A percentile compares a stretch with the other conserved stretches of the same genome.
Evolutionary conservation across 1,140 invertebrate species (phyloP).

Genomic region (Zophobas morio): DNA sequence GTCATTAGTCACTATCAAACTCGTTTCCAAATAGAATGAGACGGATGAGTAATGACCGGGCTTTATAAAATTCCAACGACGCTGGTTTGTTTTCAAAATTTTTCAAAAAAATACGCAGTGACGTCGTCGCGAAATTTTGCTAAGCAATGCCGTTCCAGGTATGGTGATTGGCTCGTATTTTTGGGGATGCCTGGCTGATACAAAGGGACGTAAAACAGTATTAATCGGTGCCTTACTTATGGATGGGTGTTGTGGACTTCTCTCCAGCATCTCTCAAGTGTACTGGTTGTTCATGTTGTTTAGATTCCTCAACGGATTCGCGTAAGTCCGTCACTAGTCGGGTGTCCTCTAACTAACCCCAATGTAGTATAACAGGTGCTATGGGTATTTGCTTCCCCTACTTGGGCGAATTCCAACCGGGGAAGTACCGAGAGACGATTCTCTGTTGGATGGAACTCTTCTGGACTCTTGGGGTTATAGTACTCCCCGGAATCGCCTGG

Average conservation of each 20-base stretch:
- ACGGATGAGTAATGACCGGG: too few species aligned
- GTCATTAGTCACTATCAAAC: too few species aligned
- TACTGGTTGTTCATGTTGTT: slow-evolving; percentile 83
- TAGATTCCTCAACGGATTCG: slow-evolving; percentile 87
- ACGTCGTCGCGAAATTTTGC: not conserved
- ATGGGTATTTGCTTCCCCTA: slow-evolving; percentile 85
- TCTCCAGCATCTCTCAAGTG: slow-evolving; percentile 83
- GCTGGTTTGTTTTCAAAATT: too few species aligned
- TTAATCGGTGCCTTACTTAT: slow-evolving; percentile 83
- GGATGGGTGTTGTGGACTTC: slow-evolving; percentile 82
- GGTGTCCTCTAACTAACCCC: not conserved
- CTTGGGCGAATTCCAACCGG: slow-evolving; percentile 83
- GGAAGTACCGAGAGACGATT: slow-evolving; percentile 81
- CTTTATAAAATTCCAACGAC: too few species aligned
- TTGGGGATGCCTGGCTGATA: slow-evolving; percentile 90
- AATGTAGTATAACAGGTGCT: slow-evolving; percentile 78
- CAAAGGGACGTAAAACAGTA: slow-evolving; percentile 82
- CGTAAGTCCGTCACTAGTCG: slow-evolving; percentile 75
- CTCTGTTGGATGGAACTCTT: slow-evolving; percentile 87
- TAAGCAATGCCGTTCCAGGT: slow-evolving; percentile 69
- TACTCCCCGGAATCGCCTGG: slow-evolving; percentile 82
- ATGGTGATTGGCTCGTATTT: slow-evolving; percentile 93
- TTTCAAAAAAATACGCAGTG: too few species aligned
- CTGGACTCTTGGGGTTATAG: slow-evolving; percentile 82
- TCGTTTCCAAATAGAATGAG: too few species aligned